These are phyloP conservation scores for Lineus longissimus DNA, from an alignment of 1,140 invertebrate species.

Conservation along the genomic window DNA sequence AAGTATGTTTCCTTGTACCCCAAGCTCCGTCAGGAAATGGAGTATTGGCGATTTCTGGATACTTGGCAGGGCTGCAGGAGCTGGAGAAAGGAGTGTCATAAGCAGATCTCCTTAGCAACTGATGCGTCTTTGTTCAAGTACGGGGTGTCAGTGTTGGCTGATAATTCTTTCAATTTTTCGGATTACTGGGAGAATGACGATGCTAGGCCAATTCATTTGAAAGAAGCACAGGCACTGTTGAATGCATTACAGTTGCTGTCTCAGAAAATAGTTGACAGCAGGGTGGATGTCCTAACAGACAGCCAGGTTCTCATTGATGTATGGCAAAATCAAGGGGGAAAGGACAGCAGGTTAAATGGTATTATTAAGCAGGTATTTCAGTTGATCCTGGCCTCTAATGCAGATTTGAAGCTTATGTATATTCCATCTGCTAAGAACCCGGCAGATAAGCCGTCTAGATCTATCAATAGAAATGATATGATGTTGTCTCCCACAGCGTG, in stretches of 20 bases:
- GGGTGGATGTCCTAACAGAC: background rate
- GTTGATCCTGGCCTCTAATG: background rate
- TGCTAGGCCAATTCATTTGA: background rate
- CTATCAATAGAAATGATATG: background rate
- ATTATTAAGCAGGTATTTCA: background rate
- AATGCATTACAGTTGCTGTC: background rate
- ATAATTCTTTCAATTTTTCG: background rate
- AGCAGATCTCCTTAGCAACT: background rate
- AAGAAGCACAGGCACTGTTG: background rate
- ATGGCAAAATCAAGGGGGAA: background rate
- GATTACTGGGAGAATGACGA: background rate
- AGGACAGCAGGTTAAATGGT: background rate
- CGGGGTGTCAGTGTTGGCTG: background rate
- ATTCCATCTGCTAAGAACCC: constrained; percentile 2
- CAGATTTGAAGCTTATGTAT: background rate
- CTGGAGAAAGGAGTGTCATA: background rate
- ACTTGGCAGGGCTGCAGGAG: background rate
- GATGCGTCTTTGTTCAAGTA: background rate
- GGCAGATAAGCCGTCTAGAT: background rate
- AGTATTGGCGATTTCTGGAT: background rate
- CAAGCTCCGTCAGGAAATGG: too few relatives aligned
- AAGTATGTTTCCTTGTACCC: background rate
- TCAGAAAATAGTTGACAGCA: background rate
- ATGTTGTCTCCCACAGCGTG: background rate
- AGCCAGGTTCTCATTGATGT: background rate